Conservation (phyloP, 2,113 vertebrate species). For the Channa argus region DNA sequence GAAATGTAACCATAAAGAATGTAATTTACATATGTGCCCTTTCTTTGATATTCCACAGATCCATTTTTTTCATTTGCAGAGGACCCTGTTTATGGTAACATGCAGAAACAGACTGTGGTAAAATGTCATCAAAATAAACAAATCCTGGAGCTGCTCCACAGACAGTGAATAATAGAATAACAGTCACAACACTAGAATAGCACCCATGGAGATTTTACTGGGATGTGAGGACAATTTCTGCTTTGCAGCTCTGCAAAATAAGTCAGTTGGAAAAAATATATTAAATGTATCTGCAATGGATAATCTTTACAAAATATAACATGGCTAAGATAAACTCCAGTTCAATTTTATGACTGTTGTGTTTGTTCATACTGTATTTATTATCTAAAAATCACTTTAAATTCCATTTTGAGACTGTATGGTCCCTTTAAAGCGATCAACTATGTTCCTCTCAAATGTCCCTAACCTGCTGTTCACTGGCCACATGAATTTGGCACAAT, state of each 20-base stretch:
- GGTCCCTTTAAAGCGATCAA: slow-evolving; percentile 54
- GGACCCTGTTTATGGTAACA: slow-evolving; percentile 11
- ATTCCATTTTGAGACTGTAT: slow-evolving; percentile 22
- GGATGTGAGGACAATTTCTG: slow-evolving; percentile 11
- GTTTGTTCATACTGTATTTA: neutral
- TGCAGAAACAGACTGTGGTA: slow-evolving; percentile 19
- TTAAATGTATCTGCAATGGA: neutral
- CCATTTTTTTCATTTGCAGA: slow-evolving; percentile 43
- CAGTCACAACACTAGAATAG: slow-evolving; percentile 15
- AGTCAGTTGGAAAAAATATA: neutral
- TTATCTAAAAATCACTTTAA: slow-evolving; percentile 11
- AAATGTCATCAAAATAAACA: slow-evolving; percentile 30
- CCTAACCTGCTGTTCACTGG: slow-evolving; percentile 43
- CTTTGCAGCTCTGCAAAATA: neutral
- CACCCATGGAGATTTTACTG: neutral
- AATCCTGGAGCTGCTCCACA: slow-evolving; percentile 34
- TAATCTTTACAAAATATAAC: neutral
- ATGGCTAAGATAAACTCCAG: no score
- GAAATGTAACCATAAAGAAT: slow-evolving; percentile 44
- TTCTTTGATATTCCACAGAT: slow-evolving; percentile 35
- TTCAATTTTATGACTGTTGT: no score
- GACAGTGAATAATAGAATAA: slow-evolving; percentile 37
- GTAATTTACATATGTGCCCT: slow-evolving; percentile 30
- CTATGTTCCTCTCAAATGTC: slow-evolving; percentile 39
- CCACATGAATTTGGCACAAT: slow-evolving; percentile 53